Evolutionary conservation across 2,113 vertebrate genomes (phyloP).

Genomic region (Microtus montanus): DNA sequence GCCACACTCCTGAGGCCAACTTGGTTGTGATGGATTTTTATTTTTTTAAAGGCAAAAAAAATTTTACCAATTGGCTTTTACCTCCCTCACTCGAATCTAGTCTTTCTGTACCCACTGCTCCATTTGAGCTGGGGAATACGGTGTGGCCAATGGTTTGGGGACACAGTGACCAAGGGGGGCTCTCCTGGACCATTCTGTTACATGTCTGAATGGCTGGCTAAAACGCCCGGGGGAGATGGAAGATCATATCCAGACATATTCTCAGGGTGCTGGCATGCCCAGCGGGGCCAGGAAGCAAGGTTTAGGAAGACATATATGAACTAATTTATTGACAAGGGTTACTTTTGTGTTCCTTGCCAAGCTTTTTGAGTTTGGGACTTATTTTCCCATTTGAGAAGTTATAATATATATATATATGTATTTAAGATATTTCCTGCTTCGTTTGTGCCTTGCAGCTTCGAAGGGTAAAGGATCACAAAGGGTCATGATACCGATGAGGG

Average conservation of each 20-base stretch:
- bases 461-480: constrained; percentile 58
- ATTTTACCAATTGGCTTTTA: not conserved
- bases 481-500: not conserved
- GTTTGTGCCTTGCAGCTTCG: constrained; percentile 73
- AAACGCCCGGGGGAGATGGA: not conserved
- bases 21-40: not conserved
- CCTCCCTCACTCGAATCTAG: not conserved
- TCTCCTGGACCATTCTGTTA: not conserved
- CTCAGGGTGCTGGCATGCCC: constrained; percentile 77
- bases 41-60: not conserved
- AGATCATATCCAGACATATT: constrained; percentile 7
- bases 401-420: constrained; percentile 4
- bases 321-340: constrained; percentile 50
- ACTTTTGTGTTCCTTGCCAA: not conserved
- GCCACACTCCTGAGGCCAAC: not conserved
- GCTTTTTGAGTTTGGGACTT: not conserved
- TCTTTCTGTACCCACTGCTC: not conserved
- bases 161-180: not conserved
- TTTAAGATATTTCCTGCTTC: constrained; percentile 70
- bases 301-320: not conserved
- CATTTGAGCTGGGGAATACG: not conserved
- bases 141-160: not conserved
- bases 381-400: constrained; percentile 49
- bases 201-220: not conserved
- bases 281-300: not conserved